These are phyloP conservation scores for Rhagonycha fulva DNA, from an alignment of 2,888 invertebrate species.

Conservation along the genomic window DNA sequence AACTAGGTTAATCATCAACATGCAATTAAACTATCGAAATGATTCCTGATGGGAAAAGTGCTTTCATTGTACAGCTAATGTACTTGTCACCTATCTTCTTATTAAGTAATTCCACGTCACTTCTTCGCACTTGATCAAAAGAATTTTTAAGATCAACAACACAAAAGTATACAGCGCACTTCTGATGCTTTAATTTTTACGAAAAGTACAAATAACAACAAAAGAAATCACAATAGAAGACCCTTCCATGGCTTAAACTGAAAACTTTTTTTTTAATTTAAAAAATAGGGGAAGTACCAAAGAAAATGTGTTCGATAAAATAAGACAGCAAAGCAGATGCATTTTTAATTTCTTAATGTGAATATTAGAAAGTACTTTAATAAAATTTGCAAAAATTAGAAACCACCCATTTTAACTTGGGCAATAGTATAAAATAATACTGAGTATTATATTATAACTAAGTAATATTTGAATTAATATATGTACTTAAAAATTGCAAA, in stretches of 20 bases:
- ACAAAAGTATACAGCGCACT: background rate
- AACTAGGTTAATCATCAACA: no score
- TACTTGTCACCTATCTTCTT: background rate
- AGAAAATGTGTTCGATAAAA: background rate
- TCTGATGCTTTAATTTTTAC: background rate
- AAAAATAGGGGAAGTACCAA: background rate
- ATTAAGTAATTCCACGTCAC: background rate
- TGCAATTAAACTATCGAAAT: no score
- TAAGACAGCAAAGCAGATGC: background rate
- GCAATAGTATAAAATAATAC: background rate
- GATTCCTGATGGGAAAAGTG: no score
- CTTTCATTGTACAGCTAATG: no score
- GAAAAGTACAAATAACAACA: background rate
- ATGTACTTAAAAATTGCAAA: background rate
- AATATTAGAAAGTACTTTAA: background rate
- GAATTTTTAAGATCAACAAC: background rate
- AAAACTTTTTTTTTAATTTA: background rate
- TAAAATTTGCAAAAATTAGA: background rate
- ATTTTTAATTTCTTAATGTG: background rate
- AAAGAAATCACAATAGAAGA: background rate
- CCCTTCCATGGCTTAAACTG: no score
- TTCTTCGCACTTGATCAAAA: background rate
- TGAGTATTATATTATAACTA: background rate
- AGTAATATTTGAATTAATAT: background rate
- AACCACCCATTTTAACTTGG: background rate